A percentile compares a stretch with the other conserved stretches of the same genome.
phyloP scores from a whole-genome alignment of 2,113 vertebrate species.

The Pterocles orientalis region DNA sequence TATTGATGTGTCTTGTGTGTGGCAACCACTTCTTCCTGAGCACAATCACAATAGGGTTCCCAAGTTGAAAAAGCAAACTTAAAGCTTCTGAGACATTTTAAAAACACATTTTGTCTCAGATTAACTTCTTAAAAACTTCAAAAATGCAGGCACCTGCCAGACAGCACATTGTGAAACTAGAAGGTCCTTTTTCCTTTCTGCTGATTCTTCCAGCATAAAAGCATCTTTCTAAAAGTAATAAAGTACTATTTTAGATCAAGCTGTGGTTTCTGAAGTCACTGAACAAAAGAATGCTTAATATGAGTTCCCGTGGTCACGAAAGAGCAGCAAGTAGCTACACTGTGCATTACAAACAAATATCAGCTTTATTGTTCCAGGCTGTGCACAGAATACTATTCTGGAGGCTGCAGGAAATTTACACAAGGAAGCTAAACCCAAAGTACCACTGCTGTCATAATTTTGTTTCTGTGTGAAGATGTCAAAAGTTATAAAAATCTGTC shows the following conservation, averaged over 20 bases:
- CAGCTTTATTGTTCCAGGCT: constrained; percentile 10
- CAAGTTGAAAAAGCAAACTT: neutral
- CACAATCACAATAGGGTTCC: neutral
- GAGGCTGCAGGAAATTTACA: constrained; percentile 23
- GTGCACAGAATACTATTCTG: neutral
- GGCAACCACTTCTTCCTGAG: neutral
- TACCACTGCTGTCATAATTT: neutral
- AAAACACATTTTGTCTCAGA: neutral
- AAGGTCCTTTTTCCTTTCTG: neutral
- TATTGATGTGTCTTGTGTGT: neutral
- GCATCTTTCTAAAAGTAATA: neutral
- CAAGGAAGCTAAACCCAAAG: neutral
- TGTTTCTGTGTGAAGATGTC: neutral
- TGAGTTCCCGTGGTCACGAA: neutral
- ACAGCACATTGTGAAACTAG: neutral
- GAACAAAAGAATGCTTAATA: neutral
- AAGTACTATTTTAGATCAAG: neutral
- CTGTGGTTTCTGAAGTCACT: neutral
- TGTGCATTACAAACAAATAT: neutral
- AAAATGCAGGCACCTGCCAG: neutral
- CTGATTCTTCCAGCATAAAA: neutral
- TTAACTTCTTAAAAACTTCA: neutral
- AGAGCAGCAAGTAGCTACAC: neutral
- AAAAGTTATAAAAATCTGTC: neutral
- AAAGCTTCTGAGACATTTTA: neutral